These are phyloP conservation scores for Pantelozetes paolii DNA, from an alignment of 2,888 invertebrate genomes.

Conservation along the genomic window DNA sequence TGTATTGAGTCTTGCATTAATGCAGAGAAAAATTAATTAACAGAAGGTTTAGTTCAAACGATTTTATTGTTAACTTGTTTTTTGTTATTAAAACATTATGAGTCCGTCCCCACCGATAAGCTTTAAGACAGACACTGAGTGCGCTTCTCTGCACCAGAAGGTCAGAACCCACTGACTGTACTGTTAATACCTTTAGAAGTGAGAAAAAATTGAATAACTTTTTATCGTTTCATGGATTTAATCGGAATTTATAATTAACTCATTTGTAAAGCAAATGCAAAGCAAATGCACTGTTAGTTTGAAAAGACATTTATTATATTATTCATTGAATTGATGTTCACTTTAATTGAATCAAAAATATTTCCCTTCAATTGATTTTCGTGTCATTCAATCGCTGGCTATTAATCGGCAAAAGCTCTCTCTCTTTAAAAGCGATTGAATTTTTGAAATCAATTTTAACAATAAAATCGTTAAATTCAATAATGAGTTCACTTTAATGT, in stretches of 20 bases:
- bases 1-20: neutral
- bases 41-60: conserved; percentile 20
- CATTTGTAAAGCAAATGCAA: conserved; percentile 26
- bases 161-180: neutral
- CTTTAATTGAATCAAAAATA: neutral
- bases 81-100: conserved; percentile 8
- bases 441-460: neutral
- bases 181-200: neutral
- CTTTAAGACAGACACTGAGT: neutral
- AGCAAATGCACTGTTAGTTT: neutral
- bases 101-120: conserved; percentile 9
- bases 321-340: neutral
- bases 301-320: neutral
- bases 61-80: neutral
- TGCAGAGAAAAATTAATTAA: conserved; percentile 31
- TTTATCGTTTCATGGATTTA: conserved; percentile 27
- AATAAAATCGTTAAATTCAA: neutral
- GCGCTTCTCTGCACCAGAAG: neutral
- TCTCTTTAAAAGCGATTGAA: neutral
- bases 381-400: neutral
- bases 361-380: neutral
- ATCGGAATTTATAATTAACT: conserved; percentile 31
- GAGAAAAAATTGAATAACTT: conserved; percentile 24
- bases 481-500: conserved; percentile 1
- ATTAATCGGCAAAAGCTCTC: neutral